Base-by-base conservation (phyloP, 2,113 vertebrate genomes). In the Chionomys nivalis region DNA sequence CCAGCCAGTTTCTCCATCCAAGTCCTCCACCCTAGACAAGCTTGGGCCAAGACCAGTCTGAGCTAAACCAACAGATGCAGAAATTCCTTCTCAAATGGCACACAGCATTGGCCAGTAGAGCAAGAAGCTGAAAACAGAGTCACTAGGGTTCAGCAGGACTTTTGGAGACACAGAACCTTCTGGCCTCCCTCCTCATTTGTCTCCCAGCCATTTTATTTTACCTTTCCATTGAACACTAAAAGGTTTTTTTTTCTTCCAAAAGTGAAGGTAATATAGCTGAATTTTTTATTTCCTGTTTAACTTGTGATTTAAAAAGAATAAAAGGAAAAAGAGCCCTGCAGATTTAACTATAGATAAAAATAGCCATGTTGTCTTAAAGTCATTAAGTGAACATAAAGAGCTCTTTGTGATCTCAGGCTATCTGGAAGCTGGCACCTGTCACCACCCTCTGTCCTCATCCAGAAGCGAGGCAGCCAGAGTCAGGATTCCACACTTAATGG, bases 271-370 rank as follows among this genome's bases (percentile, higher is more conserved):
- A 94, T 36, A 75, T 28, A 97, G 81, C 36, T 17, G 19, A 97
- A 97, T 93, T 97, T 97, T 98, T 93, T 96, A 92, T 95, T 98
- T 97, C 87, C 90, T 95, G 14, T 97, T 98, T 95, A 97, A 98
- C 94, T 97, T 96, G 81, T 47, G 81, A 88, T n/a, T 36, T 14
- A 13, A 49, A 7, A 49, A 52, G 8, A 12, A 28, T 75, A 42
- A 36, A 36, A 47, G 33, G 3, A n/a, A 76, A n/a, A 14, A 14
- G 17, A 82, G 92, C 83, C 33, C 96, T 95, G 96, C 47, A 93
- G 95, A 95, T 93, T 75, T 87, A 91, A 78, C 97, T 47, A 0
- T 44, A 90, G 97, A 95, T 97, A 96, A 98, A 98, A 98, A 98
- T 97, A 97, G 96, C 95, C 97, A 90, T 65, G 44, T 94, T 97